These are phyloP conservation scores for Cromileptes altivelis DNA, from an alignment of 2,113 vertebrate genomes.

Conservation along the genomic window DNA sequence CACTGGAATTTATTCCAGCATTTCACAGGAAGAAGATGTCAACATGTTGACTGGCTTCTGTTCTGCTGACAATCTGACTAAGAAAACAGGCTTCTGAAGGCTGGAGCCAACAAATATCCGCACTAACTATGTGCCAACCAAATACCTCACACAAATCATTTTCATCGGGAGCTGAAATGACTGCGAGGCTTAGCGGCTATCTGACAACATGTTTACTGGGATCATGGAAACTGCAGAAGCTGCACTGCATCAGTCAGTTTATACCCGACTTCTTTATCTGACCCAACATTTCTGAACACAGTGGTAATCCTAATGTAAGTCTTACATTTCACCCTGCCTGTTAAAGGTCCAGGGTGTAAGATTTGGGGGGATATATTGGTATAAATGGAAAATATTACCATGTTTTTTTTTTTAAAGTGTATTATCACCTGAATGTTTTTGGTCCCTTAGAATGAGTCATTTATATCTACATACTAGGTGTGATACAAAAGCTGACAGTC, in stretches of 20 bases:
- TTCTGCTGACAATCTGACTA: conserved; percentile 18
- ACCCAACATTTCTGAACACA: not conserved
- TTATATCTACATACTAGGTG: no score
- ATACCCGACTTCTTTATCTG: not conserved
- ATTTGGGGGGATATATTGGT: no score
- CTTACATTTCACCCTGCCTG: not conserved
- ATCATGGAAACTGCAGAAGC: not conserved
- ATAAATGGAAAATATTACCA: no score
- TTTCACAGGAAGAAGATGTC: not conserved
- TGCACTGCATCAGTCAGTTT: not conserved
- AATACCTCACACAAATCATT: conserved; percentile 8
- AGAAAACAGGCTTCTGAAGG: not conserved
- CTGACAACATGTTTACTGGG: conserved; percentile 10
- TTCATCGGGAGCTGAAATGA: conserved; percentile 6
- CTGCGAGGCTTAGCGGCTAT: not conserved
- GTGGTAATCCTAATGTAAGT: not conserved
- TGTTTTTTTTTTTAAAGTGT: no score
- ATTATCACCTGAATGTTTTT: no score
- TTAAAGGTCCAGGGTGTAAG: no score
- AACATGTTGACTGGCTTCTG: conserved; percentile 12
- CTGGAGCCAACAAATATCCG: not conserved
- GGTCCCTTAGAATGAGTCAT: no score
- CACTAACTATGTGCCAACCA: conserved; percentile 3
- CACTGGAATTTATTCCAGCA: no score
- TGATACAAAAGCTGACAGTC: no score